Percentiles rank a stretch among this genome's conserved stretches.
Evolutionary conservation across 2,797 vertebrate genomes (phyloP).

Genomic region (Platalea minor): DNA sequence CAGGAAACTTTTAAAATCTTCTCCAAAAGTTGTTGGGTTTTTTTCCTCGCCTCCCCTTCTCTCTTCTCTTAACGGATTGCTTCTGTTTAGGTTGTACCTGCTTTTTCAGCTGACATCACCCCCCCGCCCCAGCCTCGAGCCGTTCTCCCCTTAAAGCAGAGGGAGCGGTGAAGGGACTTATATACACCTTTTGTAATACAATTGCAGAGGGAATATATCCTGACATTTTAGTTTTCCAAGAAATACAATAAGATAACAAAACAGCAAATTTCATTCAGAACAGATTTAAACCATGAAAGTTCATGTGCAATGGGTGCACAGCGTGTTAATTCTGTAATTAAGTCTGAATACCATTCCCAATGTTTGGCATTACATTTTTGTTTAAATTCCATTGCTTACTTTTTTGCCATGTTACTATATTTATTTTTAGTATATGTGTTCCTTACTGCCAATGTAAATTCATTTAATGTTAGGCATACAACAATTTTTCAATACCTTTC

Average conservation of each 20-base stretch:
- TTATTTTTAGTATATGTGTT: slow-evolving; percentile 4
- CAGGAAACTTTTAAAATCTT: slow-evolving; percentile 61
- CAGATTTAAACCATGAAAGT: not conserved
- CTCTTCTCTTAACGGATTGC: not conserved
- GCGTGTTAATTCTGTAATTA: not conserved
- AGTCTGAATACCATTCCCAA: not conserved
- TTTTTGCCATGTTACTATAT: slow-evolving; percentile 2
- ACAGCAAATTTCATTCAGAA: not conserved
- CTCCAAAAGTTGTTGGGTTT: not conserved
- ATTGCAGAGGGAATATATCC: fast-evolving
- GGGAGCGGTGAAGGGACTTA: not conserved
- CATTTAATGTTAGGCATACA: slow-evolving; percentile 46
- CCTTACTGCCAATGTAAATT: slow-evolving; percentile 48
- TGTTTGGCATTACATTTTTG: not conserved
- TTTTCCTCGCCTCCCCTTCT: not conserved
- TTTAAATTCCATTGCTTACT: slow-evolving; percentile 50
- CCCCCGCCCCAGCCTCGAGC: not conserved
- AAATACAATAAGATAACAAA: not conserved
- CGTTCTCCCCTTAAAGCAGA: not conserved
- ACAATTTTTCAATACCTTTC: slow-evolving; percentile 56
- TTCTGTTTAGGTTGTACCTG: slow-evolving; percentile 29
- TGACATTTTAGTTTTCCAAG: not conserved
- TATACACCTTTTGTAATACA: not conserved
- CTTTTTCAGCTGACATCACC: not conserved
- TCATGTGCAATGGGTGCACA: not conserved